phyloP scores from a whole-genome alignment of 2,797 vertebrate genomes.

The Hypotaenidia okinawae region DNA sequence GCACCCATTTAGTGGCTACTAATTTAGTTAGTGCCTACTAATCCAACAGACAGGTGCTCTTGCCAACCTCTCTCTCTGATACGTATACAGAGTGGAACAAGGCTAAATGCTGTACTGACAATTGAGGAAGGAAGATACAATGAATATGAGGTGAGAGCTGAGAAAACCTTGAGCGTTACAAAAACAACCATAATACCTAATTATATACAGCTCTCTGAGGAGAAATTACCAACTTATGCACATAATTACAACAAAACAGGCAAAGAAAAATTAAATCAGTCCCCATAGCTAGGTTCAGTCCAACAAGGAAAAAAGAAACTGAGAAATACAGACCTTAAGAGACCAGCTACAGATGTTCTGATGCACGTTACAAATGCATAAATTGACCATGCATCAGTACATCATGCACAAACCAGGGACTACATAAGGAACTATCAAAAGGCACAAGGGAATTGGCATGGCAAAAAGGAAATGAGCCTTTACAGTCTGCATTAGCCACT shows the following conservation, averaged over 20 bases:
- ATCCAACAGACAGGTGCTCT: neutral
- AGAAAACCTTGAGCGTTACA: slow-evolving; percentile 1
- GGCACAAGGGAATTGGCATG: neutral
- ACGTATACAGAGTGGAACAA: neutral
- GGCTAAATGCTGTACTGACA: neutral
- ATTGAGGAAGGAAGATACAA: neutral
- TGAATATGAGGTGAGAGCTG: neutral
- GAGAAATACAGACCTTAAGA: slow-evolving; percentile 8
- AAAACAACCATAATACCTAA: slow-evolving; percentile 29
- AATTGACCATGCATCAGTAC: neutral
- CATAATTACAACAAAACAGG: neutral
- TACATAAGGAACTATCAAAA: slow-evolving; percentile 27
- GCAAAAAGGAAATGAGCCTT: slow-evolving; percentile 42
- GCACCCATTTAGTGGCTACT: neutral
- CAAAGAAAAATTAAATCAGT: neutral
- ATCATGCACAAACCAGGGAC: neutral
- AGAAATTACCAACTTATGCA: slow-evolving; percentile 31
- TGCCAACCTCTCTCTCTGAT: neutral
- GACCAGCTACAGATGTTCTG: neutral
- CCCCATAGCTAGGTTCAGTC: neutral
- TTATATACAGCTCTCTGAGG: neutral
- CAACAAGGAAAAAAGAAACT: neutral
- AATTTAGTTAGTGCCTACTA: neutral
- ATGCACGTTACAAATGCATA: neutral
- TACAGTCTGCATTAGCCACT: slow-evolving; percentile 1